Percentiles rank a stretch among this genome's conserved stretches.
Evolutionary conservation across 2,113 vertebrate species (phyloP).

Genomic region (Aegithalos caudatus): DNA sequence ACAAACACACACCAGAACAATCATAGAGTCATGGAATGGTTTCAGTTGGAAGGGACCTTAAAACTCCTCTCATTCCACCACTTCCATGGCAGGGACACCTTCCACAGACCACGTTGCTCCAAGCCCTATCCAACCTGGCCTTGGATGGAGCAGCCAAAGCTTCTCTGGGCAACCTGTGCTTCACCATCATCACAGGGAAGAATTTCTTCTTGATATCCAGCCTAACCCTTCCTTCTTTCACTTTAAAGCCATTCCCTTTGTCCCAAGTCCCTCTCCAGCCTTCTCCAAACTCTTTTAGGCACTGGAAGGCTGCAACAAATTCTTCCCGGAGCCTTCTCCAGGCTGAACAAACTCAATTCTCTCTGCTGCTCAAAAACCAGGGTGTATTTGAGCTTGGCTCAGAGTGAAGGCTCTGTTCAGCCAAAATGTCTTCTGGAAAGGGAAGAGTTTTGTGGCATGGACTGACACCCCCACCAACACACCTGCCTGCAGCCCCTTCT

Average conservation of each 20-base stretch:
- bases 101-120: accelerated
- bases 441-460: not conserved
- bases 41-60: not conserved
- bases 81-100: not conserved
- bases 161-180: not conserved
- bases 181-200: accelerated
- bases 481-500: not conserved
- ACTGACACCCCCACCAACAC: accelerated
- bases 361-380: not conserved
- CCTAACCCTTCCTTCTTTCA: not conserved
- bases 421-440: not conserved
- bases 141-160: not conserved
- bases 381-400: not conserved
- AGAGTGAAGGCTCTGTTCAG: not conserved
- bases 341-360: not conserved
- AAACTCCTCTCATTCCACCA: accelerated
- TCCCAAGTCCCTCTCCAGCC: not conserved
- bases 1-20: too few species aligned
- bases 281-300: not conserved
- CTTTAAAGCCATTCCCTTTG: not conserved
- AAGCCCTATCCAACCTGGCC: accelerated
- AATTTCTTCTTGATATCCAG: not conserved
- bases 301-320: too few species aligned
- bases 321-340: not conserved
- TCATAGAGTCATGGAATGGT: not conserved